Conservation (phyloP, 2,888 invertebrate species). For the Pyrochroa serraticornis region DNA sequence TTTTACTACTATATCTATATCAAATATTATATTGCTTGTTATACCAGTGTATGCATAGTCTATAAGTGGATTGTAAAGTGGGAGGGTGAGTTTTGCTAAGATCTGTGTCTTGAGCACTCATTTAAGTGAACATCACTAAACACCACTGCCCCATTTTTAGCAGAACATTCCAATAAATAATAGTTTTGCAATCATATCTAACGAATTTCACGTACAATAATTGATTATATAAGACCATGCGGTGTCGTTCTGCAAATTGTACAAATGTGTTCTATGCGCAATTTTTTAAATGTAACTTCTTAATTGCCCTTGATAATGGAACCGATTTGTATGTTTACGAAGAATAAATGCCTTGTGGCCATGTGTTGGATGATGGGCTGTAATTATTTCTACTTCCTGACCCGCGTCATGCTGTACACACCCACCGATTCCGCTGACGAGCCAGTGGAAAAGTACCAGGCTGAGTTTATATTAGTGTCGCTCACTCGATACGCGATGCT, state of each 20-base stretch:
- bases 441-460: conserved; percentile 26
- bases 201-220: conserved; percentile 36
- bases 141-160: conserved; percentile 25
- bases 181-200: conserved; percentile 32
- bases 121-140: conserved; percentile 15
- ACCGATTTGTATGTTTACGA: conserved; percentile 29
- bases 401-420: background rate
- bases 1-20: conserved; percentile 28
- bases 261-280: conserved; percentile 20
- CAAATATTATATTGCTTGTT: conserved; percentile 38
- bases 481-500: conserved; percentile 11
- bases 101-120: conserved; percentile 1
- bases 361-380: conserved; percentile 8
- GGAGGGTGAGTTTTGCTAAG: conserved; percentile 9
- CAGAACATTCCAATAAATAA: conserved; percentile 32
- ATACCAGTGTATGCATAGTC: conserved; percentile 33
- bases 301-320: conserved; percentile 11
- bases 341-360: conserved; percentile 25
- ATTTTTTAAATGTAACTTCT: conserved; percentile 2
- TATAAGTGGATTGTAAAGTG: conserved; percentile 25
- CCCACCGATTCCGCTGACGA: background rate
- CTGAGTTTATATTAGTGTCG: conserved; percentile 1
- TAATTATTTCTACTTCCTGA: background rate
- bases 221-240: conserved; percentile 13
- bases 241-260: conserved; percentile 10